Percentiles rank a stretch among this genome's conserved stretches.
These are phyloP conservation scores for Lipotes vexillifer DNA, from an alignment of 2,113 vertebrate genomes.

Conservation along the genomic window DNA sequence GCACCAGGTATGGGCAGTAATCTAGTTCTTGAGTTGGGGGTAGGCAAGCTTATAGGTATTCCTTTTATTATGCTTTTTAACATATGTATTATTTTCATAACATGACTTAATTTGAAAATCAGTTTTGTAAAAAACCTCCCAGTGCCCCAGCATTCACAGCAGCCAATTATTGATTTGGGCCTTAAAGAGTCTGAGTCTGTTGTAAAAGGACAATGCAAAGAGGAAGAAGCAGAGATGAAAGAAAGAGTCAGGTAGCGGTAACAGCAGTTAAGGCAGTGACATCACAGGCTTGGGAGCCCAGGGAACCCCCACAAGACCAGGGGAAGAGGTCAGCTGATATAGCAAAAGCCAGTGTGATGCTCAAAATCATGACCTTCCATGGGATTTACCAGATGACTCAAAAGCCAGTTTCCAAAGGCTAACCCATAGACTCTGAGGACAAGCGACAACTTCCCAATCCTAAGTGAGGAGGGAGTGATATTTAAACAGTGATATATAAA, in stretches of 20 bases:
- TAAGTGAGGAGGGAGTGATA: neutral
- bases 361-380: neutral
- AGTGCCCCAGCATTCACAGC: neutral
- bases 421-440: neutral
- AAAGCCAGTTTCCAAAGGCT: neutral
- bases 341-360: neutral
- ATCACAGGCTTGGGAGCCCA: neutral
- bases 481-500: neutral
- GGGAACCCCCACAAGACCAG: neutral
- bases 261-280: neutral
- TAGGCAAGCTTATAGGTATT: neutral
- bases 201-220: neutral
- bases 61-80: neutral
- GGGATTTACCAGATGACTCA: neutral
- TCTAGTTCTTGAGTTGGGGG: neutral
- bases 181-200: neutral
- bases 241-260: neutral
- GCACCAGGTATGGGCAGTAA: neutral
- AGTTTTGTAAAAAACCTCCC: neutral
- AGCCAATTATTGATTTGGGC: neutral
- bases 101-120: neutral
- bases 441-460: neutral
- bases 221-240: neutral
- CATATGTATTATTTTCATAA: neutral
- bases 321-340: fast-evolving